phyloP scores from a whole-genome alignment of 2,113 vertebrate species.

The Psittacula cyanocephala region DNA sequence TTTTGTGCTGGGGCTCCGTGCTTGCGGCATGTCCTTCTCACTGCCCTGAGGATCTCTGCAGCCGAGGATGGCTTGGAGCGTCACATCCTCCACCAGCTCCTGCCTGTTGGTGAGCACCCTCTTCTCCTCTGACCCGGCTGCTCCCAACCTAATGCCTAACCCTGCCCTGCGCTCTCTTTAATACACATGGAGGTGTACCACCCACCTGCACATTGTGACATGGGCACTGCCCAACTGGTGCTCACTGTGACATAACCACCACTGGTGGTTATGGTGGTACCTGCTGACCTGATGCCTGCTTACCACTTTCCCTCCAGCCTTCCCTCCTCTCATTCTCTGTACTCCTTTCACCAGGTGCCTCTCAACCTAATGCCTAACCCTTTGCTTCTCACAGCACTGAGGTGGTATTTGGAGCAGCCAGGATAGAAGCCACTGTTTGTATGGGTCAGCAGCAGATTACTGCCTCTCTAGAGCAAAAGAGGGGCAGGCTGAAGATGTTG shows the following conservation, averaged over 20 bases:
- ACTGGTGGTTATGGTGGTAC: neutral
- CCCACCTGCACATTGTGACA: neutral
- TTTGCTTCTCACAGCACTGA: neutral
- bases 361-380: neutral
- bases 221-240: neutral
- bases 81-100: neutral
- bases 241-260: neutral
- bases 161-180: neutral
- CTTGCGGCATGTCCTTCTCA: neutral
- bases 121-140: rapidly evolving
- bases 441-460: neutral
- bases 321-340: neutral
- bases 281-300: neutral
- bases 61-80: neutral
- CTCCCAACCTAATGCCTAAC: neutral
- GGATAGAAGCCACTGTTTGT: neutral
- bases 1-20: neutral
- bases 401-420: rapidly evolving
- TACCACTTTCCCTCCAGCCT: neutral
- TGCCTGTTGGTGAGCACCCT: neutral
- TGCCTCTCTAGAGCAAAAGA: neutral
- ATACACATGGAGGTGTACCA: rapidly evolving
- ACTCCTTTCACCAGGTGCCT: neutral
- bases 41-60: neutral
- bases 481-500: neutral